Conservation (phyloP, 2,113 vertebrate genomes). For the Pedionomus torquatus region DNA sequence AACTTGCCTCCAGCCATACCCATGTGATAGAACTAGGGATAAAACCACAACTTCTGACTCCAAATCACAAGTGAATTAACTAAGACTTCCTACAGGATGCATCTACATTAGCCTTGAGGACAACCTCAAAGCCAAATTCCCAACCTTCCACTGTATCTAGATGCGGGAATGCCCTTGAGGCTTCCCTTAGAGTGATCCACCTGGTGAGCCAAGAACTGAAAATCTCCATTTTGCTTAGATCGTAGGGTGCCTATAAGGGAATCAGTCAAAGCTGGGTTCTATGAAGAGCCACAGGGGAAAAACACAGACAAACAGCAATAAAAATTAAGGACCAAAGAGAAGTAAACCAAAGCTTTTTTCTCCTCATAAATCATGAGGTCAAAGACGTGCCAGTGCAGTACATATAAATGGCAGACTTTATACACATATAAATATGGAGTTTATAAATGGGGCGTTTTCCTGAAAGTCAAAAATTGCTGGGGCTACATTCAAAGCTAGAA, state of each 20-base stretch:
- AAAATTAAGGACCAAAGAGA: background rate
- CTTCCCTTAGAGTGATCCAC: background rate
- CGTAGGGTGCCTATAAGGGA: background rate
- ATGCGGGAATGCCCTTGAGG: background rate
- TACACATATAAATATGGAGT: too few relatives aligned
- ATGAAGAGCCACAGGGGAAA: accelerated
- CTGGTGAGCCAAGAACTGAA: background rate
- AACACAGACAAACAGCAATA: background rate
- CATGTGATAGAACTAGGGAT: background rate
- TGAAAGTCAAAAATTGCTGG: background rate
- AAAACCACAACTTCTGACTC: conserved; percentile 23
- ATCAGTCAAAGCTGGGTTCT: background rate
- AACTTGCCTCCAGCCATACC: background rate
- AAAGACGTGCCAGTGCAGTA: background rate
- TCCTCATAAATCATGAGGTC: background rate
- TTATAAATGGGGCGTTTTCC: background rate
- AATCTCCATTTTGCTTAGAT: conserved; percentile 26
- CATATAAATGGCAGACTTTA: background rate
- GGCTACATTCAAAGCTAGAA: background rate
- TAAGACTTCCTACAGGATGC: background rate
- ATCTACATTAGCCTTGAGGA: conserved; percentile 36
- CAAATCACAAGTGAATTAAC: background rate
- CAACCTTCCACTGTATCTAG: background rate
- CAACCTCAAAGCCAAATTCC: conserved; percentile 34
- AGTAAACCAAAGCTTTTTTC: background rate